These are phyloP conservation scores for Sesia bembeciformis DNA, from an alignment of 2,888 invertebrate species.

Conservation along the genomic window DNA sequence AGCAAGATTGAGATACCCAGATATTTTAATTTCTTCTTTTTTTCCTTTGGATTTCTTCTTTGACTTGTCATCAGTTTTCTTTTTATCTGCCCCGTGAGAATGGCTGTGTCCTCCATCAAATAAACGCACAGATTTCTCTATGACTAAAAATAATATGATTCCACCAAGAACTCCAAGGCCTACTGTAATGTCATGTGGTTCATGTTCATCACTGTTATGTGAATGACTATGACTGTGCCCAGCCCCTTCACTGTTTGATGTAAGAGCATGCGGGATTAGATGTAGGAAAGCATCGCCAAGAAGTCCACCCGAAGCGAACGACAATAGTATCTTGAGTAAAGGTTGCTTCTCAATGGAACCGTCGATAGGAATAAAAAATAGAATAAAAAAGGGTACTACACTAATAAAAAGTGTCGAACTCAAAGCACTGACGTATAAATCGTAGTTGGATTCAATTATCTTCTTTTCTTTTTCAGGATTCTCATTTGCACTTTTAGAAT, in stretches of 20 bases:
- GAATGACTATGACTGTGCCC: conserved; percentile 73
- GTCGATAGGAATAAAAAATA: conserved; percentile 94
- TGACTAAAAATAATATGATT: conserved; percentile 91
- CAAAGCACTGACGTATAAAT: conserved; percentile 86
- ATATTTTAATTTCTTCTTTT: conserved; percentile 61
- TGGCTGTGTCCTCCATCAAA: conserved; percentile 90
- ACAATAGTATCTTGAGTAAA: conserved; percentile 89
- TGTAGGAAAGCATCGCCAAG: conserved; percentile 99
- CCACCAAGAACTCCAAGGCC: conserved; percentile 96
- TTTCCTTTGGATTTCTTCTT: conserved; percentile 50
- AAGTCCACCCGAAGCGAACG: conserved; percentile 96
- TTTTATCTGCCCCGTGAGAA: conserved; percentile 73
- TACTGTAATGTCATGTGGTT: conserved; percentile 87
- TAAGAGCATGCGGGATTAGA: conserved; percentile 95
- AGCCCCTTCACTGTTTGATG: conserved; percentile 35
- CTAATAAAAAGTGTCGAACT: conserved; percentile 95
- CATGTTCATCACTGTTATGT: conserved; percentile 61
- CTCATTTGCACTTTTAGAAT: conserved; percentile 79
- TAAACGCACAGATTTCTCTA: conserved; percentile 93
- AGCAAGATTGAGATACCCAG: conserved; percentile 95
- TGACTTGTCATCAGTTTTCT: conserved; percentile 51
- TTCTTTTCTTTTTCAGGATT: conserved; percentile 50
- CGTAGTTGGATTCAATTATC: conserved; percentile 41
- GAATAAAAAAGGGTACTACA: conserved; percentile 93
- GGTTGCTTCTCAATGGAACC: conserved; percentile 88